phyloP scores from a whole-genome alignment of 2,113 vertebrate genomes.

The Catagonus wagneri region DNA sequence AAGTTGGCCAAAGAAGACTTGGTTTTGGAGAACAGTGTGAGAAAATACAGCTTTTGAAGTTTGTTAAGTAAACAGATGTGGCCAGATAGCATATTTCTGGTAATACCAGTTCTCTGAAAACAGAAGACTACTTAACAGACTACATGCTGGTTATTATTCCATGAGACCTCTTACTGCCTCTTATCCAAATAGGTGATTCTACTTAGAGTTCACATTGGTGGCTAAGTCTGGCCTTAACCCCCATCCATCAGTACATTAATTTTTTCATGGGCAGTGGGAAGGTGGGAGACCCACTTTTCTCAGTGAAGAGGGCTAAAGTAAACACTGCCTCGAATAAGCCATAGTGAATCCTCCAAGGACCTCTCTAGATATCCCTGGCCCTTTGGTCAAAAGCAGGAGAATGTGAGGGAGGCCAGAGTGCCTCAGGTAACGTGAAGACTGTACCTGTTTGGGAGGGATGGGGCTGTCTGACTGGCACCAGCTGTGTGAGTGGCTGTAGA shows the following conservation, averaged over 20 bases:
- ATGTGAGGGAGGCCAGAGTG: not conserved
- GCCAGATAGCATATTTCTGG: not conserved
- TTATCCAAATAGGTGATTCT: not conserved
- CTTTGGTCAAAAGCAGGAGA: not conserved
- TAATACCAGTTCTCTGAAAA: not conserved
- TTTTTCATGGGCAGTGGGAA: not conserved
- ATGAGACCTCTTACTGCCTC: not conserved
- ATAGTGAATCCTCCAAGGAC: not conserved
- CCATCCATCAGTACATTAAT: not conserved
- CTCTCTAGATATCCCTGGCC: not conserved
- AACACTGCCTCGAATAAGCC: not conserved
- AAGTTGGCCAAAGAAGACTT: not conserved
- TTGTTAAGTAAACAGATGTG: slow-evolving; percentile 2
- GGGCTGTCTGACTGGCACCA: not conserved
- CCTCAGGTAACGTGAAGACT: not conserved
- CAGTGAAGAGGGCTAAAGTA: not conserved
- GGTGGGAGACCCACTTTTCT: not conserved
- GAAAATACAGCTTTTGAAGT: slow-evolving; percentile 1
- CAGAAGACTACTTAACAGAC: not conserved
- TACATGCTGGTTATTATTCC: not conserved
- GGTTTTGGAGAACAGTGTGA: not conserved
- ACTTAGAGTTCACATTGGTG: not conserved
- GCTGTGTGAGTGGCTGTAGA: not conserved
- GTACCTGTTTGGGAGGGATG: fast-evolving
- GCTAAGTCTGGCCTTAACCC: not conserved